These are phyloP conservation scores for Beaufortia kweichowensis DNA, from an alignment of 2,113 vertebrate species.

Conservation along the genomic window DNA sequence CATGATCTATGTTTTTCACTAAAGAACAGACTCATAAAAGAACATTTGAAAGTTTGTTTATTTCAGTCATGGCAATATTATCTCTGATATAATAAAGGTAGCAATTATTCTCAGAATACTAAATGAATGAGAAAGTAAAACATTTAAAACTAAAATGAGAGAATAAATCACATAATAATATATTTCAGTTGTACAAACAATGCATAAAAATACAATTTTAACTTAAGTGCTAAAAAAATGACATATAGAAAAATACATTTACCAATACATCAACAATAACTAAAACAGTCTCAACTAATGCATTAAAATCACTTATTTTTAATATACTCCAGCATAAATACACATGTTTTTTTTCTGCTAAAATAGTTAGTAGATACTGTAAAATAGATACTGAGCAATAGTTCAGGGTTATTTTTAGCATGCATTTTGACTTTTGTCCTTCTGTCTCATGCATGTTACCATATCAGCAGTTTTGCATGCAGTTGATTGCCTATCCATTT, in stretches of 20 bases:
- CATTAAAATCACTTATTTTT: not conserved
- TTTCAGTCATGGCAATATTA: not conserved
- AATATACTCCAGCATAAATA: constrained; percentile 20
- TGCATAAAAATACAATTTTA: not conserved
- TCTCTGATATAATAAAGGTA: not conserved
- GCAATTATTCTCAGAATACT: not conserved
- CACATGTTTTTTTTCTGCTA: not conserved
- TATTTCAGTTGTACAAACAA: constrained; percentile 7
- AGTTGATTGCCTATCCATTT: not conserved
- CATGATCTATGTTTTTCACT: too few species aligned
- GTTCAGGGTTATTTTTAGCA: not conserved
- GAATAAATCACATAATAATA: not conserved
- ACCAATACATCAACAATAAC: constrained; percentile 3
- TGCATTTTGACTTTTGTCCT: not conserved
- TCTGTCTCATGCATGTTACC: constrained; percentile 3
- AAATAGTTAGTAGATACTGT: too few species aligned
- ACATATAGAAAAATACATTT: not conserved
- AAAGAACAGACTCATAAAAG: not conserved
- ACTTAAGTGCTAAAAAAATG: not conserved
- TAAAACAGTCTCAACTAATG: not conserved
- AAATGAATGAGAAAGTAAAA: not conserved
- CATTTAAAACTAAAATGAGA: not conserved
- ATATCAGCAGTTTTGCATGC: constrained; percentile 22
- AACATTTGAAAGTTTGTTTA: not conserved
- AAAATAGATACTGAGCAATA: too few species aligned